phyloP scores from a whole-genome alignment of 2,888 invertebrate genomes.

The Tachystola acroxantha region DNA sequence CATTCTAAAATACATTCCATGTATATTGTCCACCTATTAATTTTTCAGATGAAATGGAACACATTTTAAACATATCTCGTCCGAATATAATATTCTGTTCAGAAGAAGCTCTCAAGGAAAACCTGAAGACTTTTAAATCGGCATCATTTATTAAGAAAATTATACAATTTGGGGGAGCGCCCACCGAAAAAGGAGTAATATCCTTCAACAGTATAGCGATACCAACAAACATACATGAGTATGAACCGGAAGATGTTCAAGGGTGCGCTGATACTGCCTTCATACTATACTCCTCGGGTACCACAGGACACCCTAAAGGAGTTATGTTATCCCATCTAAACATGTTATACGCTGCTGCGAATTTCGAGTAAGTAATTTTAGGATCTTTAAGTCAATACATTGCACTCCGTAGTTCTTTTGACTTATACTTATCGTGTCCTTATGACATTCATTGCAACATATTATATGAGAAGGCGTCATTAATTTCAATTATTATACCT shows the following conservation, averaged over 20 bases:
- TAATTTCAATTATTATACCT: too few species aligned
- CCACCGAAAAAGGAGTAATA: conserved; percentile 18
- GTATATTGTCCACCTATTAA: too few species aligned
- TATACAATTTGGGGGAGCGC: conserved; percentile 80
- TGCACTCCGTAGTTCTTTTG: too few species aligned
- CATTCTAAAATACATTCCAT: too few species aligned
- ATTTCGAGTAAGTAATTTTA: conserved; percentile 46
- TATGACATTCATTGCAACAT: too few species aligned
- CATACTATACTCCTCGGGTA: conserved; percentile 81
- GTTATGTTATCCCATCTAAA: conserved; percentile 82
- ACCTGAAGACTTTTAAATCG: conserved; percentile 30
- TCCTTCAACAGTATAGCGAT: conserved; percentile 65
- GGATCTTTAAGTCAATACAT: too few species aligned
- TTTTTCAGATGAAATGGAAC: conserved; percentile 51
- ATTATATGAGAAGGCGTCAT: too few species aligned
- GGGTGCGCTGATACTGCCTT: conserved; percentile 29
- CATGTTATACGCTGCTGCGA: conserved; percentile 65
- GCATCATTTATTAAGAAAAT: conserved; percentile 62
- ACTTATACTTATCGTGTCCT: too few species aligned
- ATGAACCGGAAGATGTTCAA: conserved; percentile 19
- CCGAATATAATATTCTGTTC: conserved; percentile 83
- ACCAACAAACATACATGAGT: conserved; percentile 16
- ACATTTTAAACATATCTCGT: conserved; percentile 81
- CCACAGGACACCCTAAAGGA: conserved; percentile 89
- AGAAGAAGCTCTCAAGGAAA: conserved; percentile 36